Evolutionary conservation across 2,113 vertebrate species (phyloP).

Genomic region (Crotophaga sulcirostris): DNA sequence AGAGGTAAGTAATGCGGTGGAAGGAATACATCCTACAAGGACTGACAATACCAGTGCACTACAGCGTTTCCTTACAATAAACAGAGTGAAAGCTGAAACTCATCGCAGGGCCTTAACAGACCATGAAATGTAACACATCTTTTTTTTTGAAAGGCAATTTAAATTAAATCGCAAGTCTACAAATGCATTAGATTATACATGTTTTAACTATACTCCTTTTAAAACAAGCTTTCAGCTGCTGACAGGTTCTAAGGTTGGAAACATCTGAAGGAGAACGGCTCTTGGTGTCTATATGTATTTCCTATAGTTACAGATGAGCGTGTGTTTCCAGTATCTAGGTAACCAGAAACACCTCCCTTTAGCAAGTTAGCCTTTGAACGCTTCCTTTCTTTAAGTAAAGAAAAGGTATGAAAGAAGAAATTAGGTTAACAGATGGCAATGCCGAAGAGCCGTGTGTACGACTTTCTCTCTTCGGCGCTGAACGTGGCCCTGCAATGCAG

Average conservation of each 20-base stretch:
- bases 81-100: not conserved
- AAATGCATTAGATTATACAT: not conserved
- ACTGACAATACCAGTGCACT: not conserved
- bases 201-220: not conserved
- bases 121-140: not conserved
- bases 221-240: not conserved
- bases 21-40: not conserved
- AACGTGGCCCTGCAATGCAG: rapidly evolving
- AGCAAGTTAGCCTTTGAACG: not conserved
- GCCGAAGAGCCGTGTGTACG: rapidly evolving
- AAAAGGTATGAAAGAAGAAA: not conserved
- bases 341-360: not conserved
- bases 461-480: not conserved
- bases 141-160: not conserved
- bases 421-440: not conserved
- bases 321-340: not conserved
- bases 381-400: not conserved
- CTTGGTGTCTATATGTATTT: not conserved
- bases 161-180: not conserved
- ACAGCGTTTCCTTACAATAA: not conserved
- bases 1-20: not conserved
- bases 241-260: not conserved
- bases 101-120: not conserved
- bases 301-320: not conserved
- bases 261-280: not conserved